Evolutionary conservation across 2,888 invertebrate species (phyloP).

Genomic region (Frankliniella fusca): DNA sequence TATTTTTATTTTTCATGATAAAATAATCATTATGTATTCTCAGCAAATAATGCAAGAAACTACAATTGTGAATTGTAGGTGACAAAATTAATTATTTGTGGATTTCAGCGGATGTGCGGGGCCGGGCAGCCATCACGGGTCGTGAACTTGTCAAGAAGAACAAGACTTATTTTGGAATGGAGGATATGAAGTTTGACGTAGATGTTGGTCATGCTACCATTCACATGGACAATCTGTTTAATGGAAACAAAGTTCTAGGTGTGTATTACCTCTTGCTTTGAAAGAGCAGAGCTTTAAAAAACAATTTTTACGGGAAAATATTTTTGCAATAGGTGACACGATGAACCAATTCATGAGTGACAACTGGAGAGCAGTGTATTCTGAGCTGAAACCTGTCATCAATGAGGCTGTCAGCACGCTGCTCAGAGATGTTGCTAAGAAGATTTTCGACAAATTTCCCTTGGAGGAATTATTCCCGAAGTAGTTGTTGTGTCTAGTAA

Average conservation of each 20-base stretch:
- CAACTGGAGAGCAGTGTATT: conserved; percentile 45
- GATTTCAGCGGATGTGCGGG: conserved; percentile 36
- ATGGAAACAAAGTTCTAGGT: conserved; percentile 41
- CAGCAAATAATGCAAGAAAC: too few species aligned
- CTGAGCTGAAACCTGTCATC: conserved; percentile 46
- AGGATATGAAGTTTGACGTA: conserved; percentile 38
- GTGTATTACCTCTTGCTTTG: conserved; percentile 13
- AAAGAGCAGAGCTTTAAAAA: too few species aligned
- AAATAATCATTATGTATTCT: background rate
- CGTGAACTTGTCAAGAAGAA: conserved; percentile 36
- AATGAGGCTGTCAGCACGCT: conserved; percentile 40
- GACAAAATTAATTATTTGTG: background rate
- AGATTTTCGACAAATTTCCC: conserved; percentile 40
- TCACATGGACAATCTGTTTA: conserved; percentile 42
- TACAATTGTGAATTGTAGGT: too few species aligned
- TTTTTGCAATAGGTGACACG: conserved; percentile 38
- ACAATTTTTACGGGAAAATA: background rate
- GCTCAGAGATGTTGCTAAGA: conserved; percentile 38
- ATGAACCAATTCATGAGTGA: conserved; percentile 47
- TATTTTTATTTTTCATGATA: background rate
- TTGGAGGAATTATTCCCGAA: conserved; percentile 41
- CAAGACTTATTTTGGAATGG: conserved; percentile 39
- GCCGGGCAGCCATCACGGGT: conserved; percentile 35
- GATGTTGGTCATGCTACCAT: conserved; percentile 38
- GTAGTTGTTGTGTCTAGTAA: background rate